Evolutionary conservation across 2,888 invertebrate genomes (phyloP), one percentile per base, ranked within the genome.

Genomic region (Allacma fusca): DNA sequence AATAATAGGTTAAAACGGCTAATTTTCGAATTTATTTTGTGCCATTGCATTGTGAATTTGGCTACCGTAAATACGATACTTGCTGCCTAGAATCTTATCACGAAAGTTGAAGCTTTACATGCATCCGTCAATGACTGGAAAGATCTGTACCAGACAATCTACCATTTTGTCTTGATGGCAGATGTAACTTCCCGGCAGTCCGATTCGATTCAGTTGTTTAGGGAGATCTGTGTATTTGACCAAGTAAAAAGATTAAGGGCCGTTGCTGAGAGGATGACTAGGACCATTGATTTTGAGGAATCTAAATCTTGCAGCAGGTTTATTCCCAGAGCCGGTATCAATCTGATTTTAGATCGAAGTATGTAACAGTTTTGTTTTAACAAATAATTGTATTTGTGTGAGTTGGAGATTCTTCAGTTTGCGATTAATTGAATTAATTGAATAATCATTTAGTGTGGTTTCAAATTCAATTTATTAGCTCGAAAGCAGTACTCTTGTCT

Each of bases 291-390:
- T 86, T 91, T 92, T 85, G 91, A 90, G 77, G 88, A 89, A 44
- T 90, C 90, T 12, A 89, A 88, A 81, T 87, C 87, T 9, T 89
- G 90, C 83, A 90, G 91, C 44, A 90, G 92, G 84, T 92, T 95
- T 84, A 90, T 91, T 0, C 92, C 95, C 0, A 92, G 92, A 83
- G 87, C 90, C 28, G 93, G 93, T 71, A 90, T 96, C 1, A 93
- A 94, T 85, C 88, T 90, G 1, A 90, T 91, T 80, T 88, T 96
- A 65, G 96, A 96, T 86, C 90, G 90, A 85, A 91, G 92, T 92
- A 87, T 87, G 88, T 85, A 43, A n/a, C n/a, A n/a, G n/a, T n/a
- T n/a, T n/a, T n/a, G n/a, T n/a, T n/a, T n/a, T n/a, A n/a, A n/a
- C n/a, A n/a, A n/a, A n/a, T n/a, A n/a, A n/a, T n/a, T n/a, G n/a